Percentiles rank a stretch among this genome's conserved stretches.
Evolutionary conservation across 2,797 vertebrate genomes (phyloP).

Genomic region (Pelobates cultripes): DNA sequence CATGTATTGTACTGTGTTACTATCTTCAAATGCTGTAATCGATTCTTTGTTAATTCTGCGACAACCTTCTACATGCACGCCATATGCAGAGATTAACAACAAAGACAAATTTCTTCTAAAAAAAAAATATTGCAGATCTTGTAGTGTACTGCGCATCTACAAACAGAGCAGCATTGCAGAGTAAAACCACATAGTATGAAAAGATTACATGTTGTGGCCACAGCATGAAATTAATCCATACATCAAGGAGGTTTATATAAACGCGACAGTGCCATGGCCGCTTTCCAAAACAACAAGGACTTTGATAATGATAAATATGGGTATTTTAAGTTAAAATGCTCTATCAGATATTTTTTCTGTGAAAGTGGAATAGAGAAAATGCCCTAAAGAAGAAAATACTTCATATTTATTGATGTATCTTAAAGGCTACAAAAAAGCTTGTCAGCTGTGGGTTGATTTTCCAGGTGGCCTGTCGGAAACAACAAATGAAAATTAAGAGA

Average conservation of each 20-base stretch:
- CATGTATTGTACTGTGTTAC: too few species aligned
- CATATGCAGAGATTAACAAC: too few species aligned
- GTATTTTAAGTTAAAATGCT: constrained; percentile 55
- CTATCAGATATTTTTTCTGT: constrained; percentile 50
- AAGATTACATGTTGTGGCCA: constrained; percentile 45
- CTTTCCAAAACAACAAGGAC: constrained; percentile 54
- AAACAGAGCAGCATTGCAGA: constrained; percentile 32
- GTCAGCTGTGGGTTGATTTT: constrained; percentile 45
- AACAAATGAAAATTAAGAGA: constrained; percentile 55
- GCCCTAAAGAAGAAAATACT: constrained; percentile 55
- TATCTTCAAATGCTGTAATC: too few species aligned
- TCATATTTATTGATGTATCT: constrained; percentile 57
- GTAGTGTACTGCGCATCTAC: constrained; percentile 1
- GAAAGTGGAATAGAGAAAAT: constrained; percentile 51
- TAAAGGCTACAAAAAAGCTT: constrained; percentile 51
- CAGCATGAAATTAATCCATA: constrained; percentile 56
- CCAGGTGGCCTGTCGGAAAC: constrained; percentile 55
- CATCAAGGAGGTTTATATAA: constrained; percentile 52
- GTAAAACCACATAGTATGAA: constrained; percentile 26
- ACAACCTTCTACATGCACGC: too few species aligned
- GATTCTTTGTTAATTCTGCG: too few species aligned
- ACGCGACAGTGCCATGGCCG: constrained; percentile 49
- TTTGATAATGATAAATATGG: constrained; percentile 57
- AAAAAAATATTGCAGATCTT: not conserved
- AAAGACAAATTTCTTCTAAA: not conserved